Base-by-base conservation (phyloP, 2,113 vertebrate species). In the Neolamprologus ventralis region DNA sequence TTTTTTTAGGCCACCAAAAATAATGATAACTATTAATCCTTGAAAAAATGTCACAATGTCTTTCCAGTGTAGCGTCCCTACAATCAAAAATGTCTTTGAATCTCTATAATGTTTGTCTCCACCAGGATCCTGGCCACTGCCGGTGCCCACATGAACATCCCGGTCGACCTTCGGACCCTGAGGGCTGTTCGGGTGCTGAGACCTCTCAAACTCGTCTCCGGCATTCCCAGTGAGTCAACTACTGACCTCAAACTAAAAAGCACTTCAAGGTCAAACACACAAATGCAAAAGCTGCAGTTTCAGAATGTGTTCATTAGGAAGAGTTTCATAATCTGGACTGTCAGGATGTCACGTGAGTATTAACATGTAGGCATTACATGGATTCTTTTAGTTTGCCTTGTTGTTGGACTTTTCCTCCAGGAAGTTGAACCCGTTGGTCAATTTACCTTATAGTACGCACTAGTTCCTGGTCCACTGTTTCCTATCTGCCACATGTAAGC, bases 81-180 rank as follows among this genome's bases (percentile, higher is more conserved):
- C 23, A 1, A 47, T 28, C 4, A 80, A 45, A 49, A 58, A 17
- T 58, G 11, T 37, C 6, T 80, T 45, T 65, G 9, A 47, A 17
- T 23, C 6, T 40, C 7, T 83, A 60, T 90, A 58, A 57, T 87
- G 40, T 96, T 86, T 91, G 21, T 93, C 3, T 83, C 12, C 60
- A 47, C 2, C 96, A 99, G 99, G 94, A 99, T 99, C 93, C 93
- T 99, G 21, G 98, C 99, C 87, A 99, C 98, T 0, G 98, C 98
- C 1, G 98, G 98, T 45, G 98, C 99, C 2, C 98, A 99, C 95
- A 99, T 99, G 97, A 99, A 99, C 96, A 99, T 99, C 54, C 98
- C 99, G 0, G 98, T 99, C 82, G 98, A 99, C 94, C 97, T 99
- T 93, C 96, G 98, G 92, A 99, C 98, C 1, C 97, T 99, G 92